Evolutionary conservation across 2,888 invertebrate genomes (phyloP).

Genomic region (Pardosa pseudoannulata): DNA sequence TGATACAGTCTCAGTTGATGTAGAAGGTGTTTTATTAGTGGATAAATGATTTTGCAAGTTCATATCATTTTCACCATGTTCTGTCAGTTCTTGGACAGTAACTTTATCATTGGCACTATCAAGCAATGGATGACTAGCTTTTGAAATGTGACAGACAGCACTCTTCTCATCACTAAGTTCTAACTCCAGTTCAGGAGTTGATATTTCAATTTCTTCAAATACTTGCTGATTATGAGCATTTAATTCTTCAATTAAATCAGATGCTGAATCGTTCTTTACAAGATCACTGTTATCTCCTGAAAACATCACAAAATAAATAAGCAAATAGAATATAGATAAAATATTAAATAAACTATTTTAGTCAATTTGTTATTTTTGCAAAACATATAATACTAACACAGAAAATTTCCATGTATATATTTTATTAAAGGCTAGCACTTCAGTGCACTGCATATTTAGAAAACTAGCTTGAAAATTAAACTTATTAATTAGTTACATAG

Average conservation of each 20-base stretch:
- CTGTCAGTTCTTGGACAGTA: not conserved
- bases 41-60: not conserved
- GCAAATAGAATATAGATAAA: too few relatives aligned
- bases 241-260: not conserved
- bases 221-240: constrained; percentile 11
- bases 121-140: not conserved
- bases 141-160: not conserved
- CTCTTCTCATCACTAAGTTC: not conserved
- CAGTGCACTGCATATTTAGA: too few relatives aligned
- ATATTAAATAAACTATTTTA: too few relatives aligned
- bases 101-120: not conserved
- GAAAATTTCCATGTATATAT: too few relatives aligned
- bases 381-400: too few relatives aligned
- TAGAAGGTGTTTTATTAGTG: not conserved
- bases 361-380: too few relatives aligned
- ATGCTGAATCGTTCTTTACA: not conserved
- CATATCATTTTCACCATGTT: not conserved
- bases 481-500: too few relatives aligned
- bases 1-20: not conserved
- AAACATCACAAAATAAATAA: too few relatives aligned
- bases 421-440: too few relatives aligned
- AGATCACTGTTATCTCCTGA: not conserved
- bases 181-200: constrained; percentile 11
- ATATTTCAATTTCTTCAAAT: constrained; percentile 15
- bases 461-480: too few relatives aligned